phyloP scores from a whole-genome alignment of 2,797 vertebrate genomes.

The Oceanodroma leucorhoa region DNA sequence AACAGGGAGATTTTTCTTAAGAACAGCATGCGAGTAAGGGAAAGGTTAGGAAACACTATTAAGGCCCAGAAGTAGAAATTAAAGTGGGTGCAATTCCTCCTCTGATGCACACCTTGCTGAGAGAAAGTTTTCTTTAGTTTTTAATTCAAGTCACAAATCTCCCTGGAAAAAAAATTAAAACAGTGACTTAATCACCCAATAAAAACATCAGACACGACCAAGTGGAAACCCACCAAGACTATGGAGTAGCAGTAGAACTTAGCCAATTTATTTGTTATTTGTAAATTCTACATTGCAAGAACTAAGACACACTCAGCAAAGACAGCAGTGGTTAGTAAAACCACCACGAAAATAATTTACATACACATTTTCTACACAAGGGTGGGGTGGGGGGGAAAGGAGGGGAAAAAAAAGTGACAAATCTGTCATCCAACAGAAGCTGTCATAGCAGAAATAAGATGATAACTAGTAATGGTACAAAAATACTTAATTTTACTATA shows the following conservation, averaged over 20 bases:
- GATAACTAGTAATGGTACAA: not conserved
- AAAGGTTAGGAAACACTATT: not conserved
- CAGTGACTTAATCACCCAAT: not conserved
- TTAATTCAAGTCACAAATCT: not conserved
- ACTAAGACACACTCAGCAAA: not conserved
- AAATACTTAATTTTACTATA: not conserved
- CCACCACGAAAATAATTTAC: not conserved
- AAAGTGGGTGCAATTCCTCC: not conserved
- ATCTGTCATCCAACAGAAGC: not conserved
- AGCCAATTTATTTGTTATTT: not conserved
- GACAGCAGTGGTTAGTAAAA: not conserved
- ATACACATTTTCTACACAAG: not conserved
- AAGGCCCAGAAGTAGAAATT: not conserved
- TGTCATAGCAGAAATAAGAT: not conserved
- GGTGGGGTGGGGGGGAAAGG: rapidly evolving
- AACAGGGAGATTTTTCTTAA: not conserved
- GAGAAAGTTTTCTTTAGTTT: not conserved
- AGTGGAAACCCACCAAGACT: not conserved
- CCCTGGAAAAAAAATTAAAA: not conserved
- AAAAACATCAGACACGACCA: not conserved
- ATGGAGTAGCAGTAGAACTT: not conserved
- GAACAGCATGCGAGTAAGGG: not conserved
- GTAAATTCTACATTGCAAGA: not conserved
- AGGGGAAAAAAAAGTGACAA: rapidly evolving
- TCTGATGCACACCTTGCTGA: not conserved